These are phyloP conservation scores for Candidula unifasciata DNA, from an alignment of 2,888 invertebrate genomes.

Conservation along the genomic window DNA sequence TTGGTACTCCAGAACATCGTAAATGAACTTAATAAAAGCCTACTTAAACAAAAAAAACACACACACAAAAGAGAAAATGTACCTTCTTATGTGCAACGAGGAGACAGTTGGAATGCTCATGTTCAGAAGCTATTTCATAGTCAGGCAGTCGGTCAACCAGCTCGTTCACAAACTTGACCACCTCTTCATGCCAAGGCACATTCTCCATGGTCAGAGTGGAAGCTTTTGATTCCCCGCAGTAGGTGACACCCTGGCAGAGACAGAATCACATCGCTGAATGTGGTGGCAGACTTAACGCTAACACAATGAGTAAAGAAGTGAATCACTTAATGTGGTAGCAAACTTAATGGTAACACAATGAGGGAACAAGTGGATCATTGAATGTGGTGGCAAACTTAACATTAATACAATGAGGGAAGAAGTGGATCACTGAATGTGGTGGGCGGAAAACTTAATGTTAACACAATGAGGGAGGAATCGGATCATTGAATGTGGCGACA, in stretches of 20 bases:
- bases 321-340: too few species aligned
- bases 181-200: conserved; percentile 82
- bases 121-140: conserved; percentile 81
- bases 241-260: conserved; percentile 80
- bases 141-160: conserved; percentile 78
- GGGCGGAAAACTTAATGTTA: too few species aligned
- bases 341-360: too few species aligned
- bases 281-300: neutral
- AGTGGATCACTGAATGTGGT: too few species aligned
- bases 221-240: conserved; percentile 81
- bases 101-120: conserved; percentile 82
- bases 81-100: conserved; percentile 81
- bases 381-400: neutral
- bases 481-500: neutral
- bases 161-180: conserved; percentile 79
- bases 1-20: too few species aligned
- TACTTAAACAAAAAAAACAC: too few species aligned
- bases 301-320: neutral
- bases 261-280: conserved; percentile 13
- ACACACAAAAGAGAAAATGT: neutral
- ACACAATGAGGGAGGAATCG: too few species aligned
- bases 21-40: too few species aligned
- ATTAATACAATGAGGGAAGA: neutral
- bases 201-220: conserved; percentile 81
- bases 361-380: too few species aligned